These are phyloP conservation scores for Scalopus aquaticus DNA, from an alignment of 2,113 vertebrate species.

Conservation along the genomic window DNA sequence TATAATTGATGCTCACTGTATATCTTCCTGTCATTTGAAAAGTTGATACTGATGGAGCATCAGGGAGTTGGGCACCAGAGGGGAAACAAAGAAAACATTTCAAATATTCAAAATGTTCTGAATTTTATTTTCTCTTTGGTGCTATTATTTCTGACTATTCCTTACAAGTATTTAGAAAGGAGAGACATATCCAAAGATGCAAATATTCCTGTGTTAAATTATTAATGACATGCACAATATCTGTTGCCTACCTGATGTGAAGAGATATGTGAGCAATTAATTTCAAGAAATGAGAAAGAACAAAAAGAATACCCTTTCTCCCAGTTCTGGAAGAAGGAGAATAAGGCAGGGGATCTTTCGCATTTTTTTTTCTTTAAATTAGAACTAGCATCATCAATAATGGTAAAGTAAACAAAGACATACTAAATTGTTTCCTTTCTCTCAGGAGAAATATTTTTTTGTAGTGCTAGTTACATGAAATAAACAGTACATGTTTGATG, in stretches of 20 bases:
- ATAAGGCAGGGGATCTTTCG: neutral
- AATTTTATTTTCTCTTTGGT: neutral
- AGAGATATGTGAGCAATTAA: neutral
- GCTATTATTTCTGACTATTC: neutral
- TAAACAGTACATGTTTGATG: neutral
- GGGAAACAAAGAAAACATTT: neutral
- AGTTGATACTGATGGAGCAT: neutral
- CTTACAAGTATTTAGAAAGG: neutral
- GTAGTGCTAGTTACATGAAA: neutral
- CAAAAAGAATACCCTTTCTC: neutral
- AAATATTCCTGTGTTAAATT: neutral
- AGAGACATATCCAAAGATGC: neutral
- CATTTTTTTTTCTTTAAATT: no score
- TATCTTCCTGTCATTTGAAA: constrained; percentile 20
- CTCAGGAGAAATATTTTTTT: neutral
- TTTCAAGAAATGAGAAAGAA: neutral
- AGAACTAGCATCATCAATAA: constrained; percentile 41
- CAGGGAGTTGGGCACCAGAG: neutral
- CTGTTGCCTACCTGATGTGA: neutral
- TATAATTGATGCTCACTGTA: neutral
- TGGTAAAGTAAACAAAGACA: constrained; percentile 15
- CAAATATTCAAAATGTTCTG: neutral
- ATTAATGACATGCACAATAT: neutral
- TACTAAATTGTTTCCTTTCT: neutral
- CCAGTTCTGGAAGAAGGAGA: constrained; percentile 5